phyloP scores from a whole-genome alignment of 2,113 vertebrate genomes.

The Pithys albifrons region DNA sequence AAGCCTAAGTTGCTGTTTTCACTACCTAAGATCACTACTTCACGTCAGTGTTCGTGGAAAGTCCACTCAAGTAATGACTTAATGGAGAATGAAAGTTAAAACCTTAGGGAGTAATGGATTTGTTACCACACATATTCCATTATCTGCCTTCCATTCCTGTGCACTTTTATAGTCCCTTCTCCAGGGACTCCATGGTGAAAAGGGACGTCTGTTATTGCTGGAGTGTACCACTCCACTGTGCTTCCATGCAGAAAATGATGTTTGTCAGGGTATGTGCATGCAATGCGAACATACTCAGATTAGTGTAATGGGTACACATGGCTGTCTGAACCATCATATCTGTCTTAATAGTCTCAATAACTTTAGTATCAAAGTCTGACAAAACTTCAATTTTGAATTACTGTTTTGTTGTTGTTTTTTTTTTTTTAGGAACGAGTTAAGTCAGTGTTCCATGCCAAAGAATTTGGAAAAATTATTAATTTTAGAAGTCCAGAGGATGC shows the following conservation, averaged over 20 bases:
- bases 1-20: neutral
- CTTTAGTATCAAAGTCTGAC: neutral
- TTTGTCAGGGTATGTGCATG: neutral
- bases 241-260: neutral
- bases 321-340: neutral
- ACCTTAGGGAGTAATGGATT: neutral
- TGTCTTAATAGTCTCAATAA: neutral
- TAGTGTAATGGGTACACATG: neutral
- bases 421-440: slow-evolving; percentile 90
- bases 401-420: neutral
- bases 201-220: neutral
- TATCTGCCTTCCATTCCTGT: neutral
- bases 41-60: neutral
- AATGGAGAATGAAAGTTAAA: neutral
- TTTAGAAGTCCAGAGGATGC: slow-evolving; percentile 91
- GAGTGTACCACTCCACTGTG: neutral
- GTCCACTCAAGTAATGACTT: neutral
- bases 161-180: neutral
- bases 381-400: neutral
- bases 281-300: neutral
- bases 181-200: neutral
- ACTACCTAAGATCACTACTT: neutral
- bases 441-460: slow-evolving; percentile 97
- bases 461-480: slow-evolving; percentile 99
- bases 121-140: neutral